phyloP scores from a whole-genome alignment of 92 coral and sea anemone species.

The Epizoanthus scotinus region DNA sequence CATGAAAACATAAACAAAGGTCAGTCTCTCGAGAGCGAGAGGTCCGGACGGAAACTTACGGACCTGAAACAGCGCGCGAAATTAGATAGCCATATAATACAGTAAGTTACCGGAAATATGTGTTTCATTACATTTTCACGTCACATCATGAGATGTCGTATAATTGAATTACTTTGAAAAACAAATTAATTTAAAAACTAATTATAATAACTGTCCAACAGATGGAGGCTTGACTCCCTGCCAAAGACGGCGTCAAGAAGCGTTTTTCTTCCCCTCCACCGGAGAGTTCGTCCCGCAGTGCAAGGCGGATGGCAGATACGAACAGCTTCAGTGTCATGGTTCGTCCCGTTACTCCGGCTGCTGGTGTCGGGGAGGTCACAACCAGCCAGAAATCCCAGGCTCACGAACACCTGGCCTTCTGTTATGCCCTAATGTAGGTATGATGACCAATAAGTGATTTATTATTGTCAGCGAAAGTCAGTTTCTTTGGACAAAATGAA shows the following conservation, averaged over 20 bases:
- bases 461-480: too few relatives aligned
- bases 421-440: constrained; percentile 70
- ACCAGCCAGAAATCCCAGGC: constrained; percentile 67
- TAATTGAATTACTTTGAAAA: neutral
- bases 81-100: too few relatives aligned
- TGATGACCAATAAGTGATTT: neutral
- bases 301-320: constrained; percentile 61
- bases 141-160: neutral
- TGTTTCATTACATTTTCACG: neutral
- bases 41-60: too few relatives aligned
- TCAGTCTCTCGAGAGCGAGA: too few relatives aligned
- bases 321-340: constrained; percentile 75
- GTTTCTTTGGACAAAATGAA: too few relatives aligned
- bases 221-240: constrained; percentile 70
- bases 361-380: constrained; percentile 80
- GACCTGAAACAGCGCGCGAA: too few relatives aligned
- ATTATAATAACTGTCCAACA: neutral
- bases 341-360: constrained; percentile 55
- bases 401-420: constrained; percentile 60
- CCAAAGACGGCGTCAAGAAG: constrained; percentile 71
- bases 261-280: constrained; percentile 37
- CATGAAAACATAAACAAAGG: too few relatives aligned
- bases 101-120: too few relatives aligned
- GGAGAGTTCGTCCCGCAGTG: constrained; percentile 68
- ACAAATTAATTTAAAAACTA: too few relatives aligned